Evolutionary conservation across 2,113 vertebrate species (phyloP), one percentile per base, ranked within the genome.

Genomic region (Oreocharis arfaki): DNA sequence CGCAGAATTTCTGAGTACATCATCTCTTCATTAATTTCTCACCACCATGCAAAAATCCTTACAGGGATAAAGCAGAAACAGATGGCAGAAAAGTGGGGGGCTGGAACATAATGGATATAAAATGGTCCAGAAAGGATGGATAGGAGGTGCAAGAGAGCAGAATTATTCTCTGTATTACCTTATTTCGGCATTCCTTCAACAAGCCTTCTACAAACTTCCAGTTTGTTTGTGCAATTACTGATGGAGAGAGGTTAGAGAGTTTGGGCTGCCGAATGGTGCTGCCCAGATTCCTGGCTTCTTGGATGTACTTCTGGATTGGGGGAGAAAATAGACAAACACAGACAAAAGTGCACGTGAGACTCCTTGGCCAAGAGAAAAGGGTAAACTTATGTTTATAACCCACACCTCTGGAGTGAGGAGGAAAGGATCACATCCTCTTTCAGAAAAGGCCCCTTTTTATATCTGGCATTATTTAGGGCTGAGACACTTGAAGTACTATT

Each of bases 161-260:
- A 74, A 23, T 22, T 50, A 17, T n/a, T 55, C 52, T 59, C 44
- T 41, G 7, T 21, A 19, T 91, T 97, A 99, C 99, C 99, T 99
- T 99, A 95, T 99, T 99, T 84, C 99, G 98, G 94, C 99, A 99
- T 93, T 99, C 99, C 95, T 99, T 99, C 93, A 99, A 96, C 90
- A 99, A 97, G 15, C 99, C 99, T 93, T 99, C 99, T 26, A 99
- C 99, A 98, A 99, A 99, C 90, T 99, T 99, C 99, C 99, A 99
- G 97, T 99, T 99, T n/a, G 99, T 99, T 93, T 99, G 99, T 56
- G 99, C 99, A 68, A 99, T 99, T 87, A 99, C 99, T 3, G 99
- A 99, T 2, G 99, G 99, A 4, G 99, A 99, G 28, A 99, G 98
- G 97, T 99, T 99, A 83, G 99, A 99, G 42, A 99, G 97, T 73